These are phyloP conservation scores for Drosophila mimica DNA, from an alignment of 2,888 invertebrate species.

Conservation along the genomic window DNA sequence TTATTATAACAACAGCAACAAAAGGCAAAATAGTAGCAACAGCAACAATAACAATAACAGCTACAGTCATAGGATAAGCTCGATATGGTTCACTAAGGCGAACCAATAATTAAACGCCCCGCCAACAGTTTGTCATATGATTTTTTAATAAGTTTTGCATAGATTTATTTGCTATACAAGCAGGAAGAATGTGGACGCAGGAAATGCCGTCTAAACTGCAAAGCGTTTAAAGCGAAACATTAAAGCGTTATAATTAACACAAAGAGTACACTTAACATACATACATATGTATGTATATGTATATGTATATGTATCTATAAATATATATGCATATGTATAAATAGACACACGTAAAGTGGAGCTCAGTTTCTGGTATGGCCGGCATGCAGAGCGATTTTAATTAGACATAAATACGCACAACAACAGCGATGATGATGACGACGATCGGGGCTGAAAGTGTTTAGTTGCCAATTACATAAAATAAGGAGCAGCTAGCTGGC, in stretches of 20 bases:
- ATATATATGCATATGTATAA: slow-evolving; percentile 34
- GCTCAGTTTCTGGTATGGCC: slow-evolving; percentile 58
- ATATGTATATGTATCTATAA: slow-evolving; percentile 42
- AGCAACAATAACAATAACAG: not conserved
- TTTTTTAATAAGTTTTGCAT: slow-evolving; percentile 76
- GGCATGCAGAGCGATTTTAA: slow-evolving; percentile 73
- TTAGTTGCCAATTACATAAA: slow-evolving; percentile 80
- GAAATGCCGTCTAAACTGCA: slow-evolving; percentile 64
- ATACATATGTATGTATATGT: slow-evolving; percentile 30
- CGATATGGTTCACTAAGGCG: slow-evolving; percentile 39
- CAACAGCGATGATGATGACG: slow-evolving; percentile 39
- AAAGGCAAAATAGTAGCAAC: slow-evolving; percentile 4
- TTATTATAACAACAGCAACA: slow-evolving; percentile 58
- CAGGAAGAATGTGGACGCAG: slow-evolving; percentile 72
- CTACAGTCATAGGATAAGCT: slow-evolving; percentile 3
- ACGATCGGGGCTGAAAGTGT: slow-evolving; percentile 71
- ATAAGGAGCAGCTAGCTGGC: slow-evolving; percentile 77
- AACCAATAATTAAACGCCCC: slow-evolving; percentile 68
- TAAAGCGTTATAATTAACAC: slow-evolving; percentile 74
- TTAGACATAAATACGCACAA: slow-evolving; percentile 79
- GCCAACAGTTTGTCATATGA: slow-evolving; percentile 68
- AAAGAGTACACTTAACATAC: slow-evolving; percentile 71
- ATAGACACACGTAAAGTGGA: slow-evolving; percentile 6
- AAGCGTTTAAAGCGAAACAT: slow-evolving; percentile 63
- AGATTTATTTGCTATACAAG: slow-evolving; percentile 72